Percentiles rank a stretch among this genome's conserved stretches.
Conservation (phyloP, 2,113 vertebrate genomes). For the Dipodomys ordii region DNA sequence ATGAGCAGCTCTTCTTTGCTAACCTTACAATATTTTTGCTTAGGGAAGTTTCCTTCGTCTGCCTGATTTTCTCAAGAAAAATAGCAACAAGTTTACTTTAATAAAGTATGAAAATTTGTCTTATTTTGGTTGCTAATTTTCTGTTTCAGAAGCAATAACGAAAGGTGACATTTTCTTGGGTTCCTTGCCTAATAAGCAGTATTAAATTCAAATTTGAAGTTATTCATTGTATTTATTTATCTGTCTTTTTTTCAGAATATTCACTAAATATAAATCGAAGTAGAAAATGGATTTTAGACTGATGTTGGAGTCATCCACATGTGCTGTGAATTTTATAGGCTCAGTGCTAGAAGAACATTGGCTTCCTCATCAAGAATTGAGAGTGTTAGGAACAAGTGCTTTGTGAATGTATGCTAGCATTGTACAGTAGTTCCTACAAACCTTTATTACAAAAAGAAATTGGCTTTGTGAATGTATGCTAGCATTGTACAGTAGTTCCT, state of each 20-base stretch:
- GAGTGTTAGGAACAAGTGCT: background rate
- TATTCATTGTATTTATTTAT: background rate
- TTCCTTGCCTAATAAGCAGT: background rate
- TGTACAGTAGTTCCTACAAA: constrained; percentile 10
- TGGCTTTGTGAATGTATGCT: constrained; percentile 53
- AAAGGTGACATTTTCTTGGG: background rate
- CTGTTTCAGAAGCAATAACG: constrained; percentile 28
- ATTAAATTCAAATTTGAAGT: constrained; percentile 50
- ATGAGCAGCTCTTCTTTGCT: background rate
- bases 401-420: constrained; percentile 42
- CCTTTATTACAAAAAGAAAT: constrained; percentile 8
- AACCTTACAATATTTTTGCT: background rate
- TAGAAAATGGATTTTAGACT: constrained; percentile 26
- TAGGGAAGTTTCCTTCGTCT: background rate
- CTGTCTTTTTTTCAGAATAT: background rate
- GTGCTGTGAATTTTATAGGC: constrained; percentile 1
- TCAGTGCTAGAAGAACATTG: background rate
- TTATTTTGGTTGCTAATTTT: constrained; percentile 22
- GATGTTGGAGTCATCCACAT: background rate
- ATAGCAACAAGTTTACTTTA: background rate
- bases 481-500: constrained; percentile 5
- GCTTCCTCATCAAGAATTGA: constrained; percentile 40
- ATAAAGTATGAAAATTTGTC: background rate
- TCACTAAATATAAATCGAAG: constrained; percentile 28
- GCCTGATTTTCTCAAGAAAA: constrained; percentile 14